A percentile compares a stretch with the other conserved stretches of the same genome.
phyloP scores from a whole-genome alignment of 1,140 invertebrate genomes.

The Eueides isabella region DNA sequence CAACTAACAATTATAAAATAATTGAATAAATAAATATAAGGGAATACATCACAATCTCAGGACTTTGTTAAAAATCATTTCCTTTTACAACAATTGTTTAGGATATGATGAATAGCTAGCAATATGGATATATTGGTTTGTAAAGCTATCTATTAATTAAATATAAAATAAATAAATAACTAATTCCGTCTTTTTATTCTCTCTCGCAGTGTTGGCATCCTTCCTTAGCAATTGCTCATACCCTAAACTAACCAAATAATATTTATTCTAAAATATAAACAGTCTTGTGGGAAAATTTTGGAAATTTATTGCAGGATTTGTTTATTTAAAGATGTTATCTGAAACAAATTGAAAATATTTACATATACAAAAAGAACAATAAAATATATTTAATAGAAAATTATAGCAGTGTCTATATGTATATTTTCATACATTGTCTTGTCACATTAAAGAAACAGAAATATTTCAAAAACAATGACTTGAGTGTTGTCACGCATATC shows the following conservation, averaged over 20 bases:
- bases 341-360: constrained; percentile 59
- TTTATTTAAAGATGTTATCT: constrained; percentile 71
- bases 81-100: constrained; percentile 36
- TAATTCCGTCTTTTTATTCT: constrained; percentile 79
- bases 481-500: too few relatives aligned
- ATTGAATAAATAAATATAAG: constrained; percentile 53
- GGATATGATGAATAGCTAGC: constrained; percentile 40
- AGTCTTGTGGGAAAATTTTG: constrained; percentile 79
- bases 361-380: not conserved
- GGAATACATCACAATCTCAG: constrained; percentile 46
- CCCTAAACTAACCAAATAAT: constrained; percentile 64
- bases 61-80: constrained; percentile 48
- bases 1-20: constrained; percentile 45
- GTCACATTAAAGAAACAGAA: not conserved
- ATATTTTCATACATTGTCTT: not conserved
- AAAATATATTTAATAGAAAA: not conserved
- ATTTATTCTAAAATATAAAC: constrained; percentile 68
- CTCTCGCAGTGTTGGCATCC: constrained; percentile 74
- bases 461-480: too few relatives aligned
- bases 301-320: constrained; percentile 73
- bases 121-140: constrained; percentile 53
- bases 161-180: constrained; percentile 78
- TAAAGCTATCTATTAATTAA: constrained; percentile 58
- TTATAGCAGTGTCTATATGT: too few relatives aligned
- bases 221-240: constrained; percentile 53